Evolutionary conservation across 2,113 vertebrate genomes (phyloP).

Genomic region (Montifringilla adamsi): DNA sequence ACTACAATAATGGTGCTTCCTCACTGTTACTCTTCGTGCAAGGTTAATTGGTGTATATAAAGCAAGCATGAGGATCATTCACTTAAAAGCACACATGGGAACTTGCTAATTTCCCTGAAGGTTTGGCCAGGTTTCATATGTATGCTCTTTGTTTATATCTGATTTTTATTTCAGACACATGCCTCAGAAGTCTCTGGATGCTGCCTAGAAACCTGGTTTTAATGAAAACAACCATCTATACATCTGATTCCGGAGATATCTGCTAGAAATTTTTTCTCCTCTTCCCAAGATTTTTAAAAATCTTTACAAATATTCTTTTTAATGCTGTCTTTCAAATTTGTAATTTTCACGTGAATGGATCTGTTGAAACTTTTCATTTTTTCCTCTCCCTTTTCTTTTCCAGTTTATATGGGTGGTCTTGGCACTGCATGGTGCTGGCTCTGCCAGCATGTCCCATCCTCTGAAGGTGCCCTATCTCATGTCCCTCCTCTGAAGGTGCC

Average conservation of each 20-base stretch:
- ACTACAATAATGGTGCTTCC: not conserved
- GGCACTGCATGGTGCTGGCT: fast-evolving
- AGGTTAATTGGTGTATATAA: not conserved
- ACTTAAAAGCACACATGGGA: not conserved
- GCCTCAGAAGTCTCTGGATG: not conserved
- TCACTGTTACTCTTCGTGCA: fast-evolving
- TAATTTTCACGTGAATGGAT: not conserved
- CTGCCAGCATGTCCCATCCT: not conserved
- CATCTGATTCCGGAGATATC: not conserved
- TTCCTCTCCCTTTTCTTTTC: not conserved
- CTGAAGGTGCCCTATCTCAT: no score
- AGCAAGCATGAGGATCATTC: not conserved
- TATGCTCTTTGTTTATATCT: not conserved
- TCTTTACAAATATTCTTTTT: not conserved
- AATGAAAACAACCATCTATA: not conserved
- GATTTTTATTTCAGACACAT: not conserved
- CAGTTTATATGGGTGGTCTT: not conserved
- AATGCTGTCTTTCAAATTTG: not conserved
- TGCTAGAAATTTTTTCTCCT: not conserved
- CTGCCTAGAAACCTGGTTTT: not conserved
- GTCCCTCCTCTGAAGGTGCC: no score
- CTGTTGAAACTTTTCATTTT: not conserved
- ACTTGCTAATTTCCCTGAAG: not conserved
- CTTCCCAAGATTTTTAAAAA: not conserved
- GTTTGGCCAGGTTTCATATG: not conserved